phyloP scores from a whole-genome alignment of 2,113 vertebrate species.

The Puffinus mauretanicus region DNA sequence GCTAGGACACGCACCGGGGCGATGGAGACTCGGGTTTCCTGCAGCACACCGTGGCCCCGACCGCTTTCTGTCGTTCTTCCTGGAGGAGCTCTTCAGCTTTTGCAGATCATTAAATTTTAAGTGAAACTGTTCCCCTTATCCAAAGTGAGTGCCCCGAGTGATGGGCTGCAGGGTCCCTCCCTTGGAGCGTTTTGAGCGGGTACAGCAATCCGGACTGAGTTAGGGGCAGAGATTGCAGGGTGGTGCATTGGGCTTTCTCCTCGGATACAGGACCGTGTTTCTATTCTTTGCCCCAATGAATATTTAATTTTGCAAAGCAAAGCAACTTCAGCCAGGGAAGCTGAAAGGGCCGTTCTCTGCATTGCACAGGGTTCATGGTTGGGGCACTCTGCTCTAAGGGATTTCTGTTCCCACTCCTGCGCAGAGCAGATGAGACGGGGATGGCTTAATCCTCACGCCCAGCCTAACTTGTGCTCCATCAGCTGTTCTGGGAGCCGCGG shows the following conservation, averaged over 20 bases:
- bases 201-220: accelerated
- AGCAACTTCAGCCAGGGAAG: background rate
- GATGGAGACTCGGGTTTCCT: background rate
- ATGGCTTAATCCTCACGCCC: background rate
- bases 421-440: background rate
- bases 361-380: background rate
- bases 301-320: background rate
- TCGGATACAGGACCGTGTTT: background rate
- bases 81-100: background rate
- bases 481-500: background rate
- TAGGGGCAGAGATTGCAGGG: background rate
- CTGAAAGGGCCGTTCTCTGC: background rate
- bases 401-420: background rate
- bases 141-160: background rate
- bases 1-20: accelerated
- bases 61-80: background rate
- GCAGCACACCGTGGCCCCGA: background rate
- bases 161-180: background rate
- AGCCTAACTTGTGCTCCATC: background rate
- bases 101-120: background rate
- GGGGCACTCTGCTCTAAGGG: background rate
- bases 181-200: background rate
- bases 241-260: background rate
- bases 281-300: background rate
- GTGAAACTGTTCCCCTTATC: background rate